Percentiles rank a stretch among this genome's conserved stretches.
phyloP scores from a whole-genome alignment of 2,888 invertebrate species.

The Prosopocoilus inquinatus region DNA sequence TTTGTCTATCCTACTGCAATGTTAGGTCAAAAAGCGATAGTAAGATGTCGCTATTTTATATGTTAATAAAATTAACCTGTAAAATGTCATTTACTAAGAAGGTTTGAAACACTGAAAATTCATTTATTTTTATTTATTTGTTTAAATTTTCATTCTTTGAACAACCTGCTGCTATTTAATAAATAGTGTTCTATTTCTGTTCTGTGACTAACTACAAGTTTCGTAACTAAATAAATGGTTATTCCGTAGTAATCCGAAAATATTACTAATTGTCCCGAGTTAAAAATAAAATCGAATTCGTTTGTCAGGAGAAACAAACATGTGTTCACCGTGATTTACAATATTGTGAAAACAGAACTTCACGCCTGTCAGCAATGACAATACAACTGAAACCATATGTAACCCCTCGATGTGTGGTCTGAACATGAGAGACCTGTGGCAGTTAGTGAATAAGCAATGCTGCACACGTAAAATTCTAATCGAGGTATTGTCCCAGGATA shows the following conservation, averaged over 20 bases:
- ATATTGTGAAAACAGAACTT: slow-evolving; percentile 26
- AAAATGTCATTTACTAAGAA: too few species aligned
- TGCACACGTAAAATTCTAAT: slow-evolving; percentile 22
- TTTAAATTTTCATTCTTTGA: too few species aligned
- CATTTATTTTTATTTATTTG: too few species aligned
- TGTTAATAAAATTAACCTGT: too few species aligned
- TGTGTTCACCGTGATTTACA: slow-evolving; percentile 30
- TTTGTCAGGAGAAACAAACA: slow-evolving; percentile 19
- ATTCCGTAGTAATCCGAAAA: slow-evolving; percentile 20
- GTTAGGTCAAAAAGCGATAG: too few species aligned
- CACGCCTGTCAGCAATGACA: slow-evolving; percentile 16
- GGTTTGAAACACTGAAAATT: too few species aligned
- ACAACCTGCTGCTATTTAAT: too few species aligned
- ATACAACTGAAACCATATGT: slow-evolving; percentile 15
- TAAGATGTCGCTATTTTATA: too few species aligned
- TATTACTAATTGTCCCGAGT: slow-evolving; percentile 31
- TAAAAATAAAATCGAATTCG: slow-evolving; percentile 15
- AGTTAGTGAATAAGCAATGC: slow-evolving; percentile 25
- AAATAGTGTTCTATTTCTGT: too few species aligned
- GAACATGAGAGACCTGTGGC: slow-evolving; percentile 13
- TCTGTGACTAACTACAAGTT: too few species aligned
- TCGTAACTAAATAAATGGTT: too few species aligned
- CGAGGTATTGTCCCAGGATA: slow-evolving; percentile 22
- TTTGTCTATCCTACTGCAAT: too few species aligned
- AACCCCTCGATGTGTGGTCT: slow-evolving; percentile 29